phyloP scores from a whole-genome alignment of 2,797 vertebrate genomes.

The Micromesistius poutassou region DNA sequence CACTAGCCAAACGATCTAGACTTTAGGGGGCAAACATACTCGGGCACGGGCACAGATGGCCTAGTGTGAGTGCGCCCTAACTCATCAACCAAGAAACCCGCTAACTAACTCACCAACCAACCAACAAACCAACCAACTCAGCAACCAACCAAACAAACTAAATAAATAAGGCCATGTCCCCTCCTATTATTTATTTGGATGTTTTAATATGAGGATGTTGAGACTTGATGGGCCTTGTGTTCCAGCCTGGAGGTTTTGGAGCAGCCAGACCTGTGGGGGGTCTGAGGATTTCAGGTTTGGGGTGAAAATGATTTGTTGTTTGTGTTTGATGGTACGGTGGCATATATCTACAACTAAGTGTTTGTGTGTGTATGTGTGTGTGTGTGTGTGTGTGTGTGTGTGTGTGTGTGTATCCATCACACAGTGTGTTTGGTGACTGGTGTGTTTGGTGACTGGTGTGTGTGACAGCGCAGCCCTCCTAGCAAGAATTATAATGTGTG shows the following conservation, averaged over 20 bases:
- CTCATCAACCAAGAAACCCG: background rate
- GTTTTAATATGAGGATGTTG: conserved; percentile 49
- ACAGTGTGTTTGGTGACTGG: no score
- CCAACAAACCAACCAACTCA: background rate
- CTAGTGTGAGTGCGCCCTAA: no score
- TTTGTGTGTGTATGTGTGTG: background rate
- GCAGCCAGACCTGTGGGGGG: no score
- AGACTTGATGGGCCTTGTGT: conserved; percentile 50
- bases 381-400: conserved; percentile 1
- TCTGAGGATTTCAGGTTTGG: no score
- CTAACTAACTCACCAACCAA: background rate
- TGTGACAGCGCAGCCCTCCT: no score
- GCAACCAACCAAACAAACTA: background rate
- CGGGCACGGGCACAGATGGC: no score
- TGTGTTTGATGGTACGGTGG: conserved; percentile 33
- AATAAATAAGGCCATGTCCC: no score
- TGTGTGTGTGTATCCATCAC: no score
- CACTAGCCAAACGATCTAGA: no score
- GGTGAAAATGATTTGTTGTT: conserved; percentile 19
- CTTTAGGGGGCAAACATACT: no score
- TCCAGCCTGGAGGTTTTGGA: conserved; percentile 38
- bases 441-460: no score
- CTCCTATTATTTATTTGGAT: conserved; percentile 3
- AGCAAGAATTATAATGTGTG: no score
- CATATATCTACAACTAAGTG: background rate